phyloP scores from a whole-genome alignment of 2,113 vertebrate species.

The Menura novaehollandiae region DNA sequence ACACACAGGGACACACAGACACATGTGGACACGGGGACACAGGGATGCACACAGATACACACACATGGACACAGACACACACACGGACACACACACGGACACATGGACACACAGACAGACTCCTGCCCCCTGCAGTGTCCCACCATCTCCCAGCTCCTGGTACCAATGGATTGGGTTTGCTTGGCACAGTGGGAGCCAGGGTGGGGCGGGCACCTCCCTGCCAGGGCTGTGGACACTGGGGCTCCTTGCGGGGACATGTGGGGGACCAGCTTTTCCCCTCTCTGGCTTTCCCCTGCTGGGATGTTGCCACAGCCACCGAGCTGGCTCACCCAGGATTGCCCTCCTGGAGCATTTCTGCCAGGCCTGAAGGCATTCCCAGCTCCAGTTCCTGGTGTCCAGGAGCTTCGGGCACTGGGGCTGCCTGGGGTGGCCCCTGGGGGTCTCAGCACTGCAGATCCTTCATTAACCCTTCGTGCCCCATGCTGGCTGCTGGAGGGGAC shows the following conservation, averaged over 20 bases:
- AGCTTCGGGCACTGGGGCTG: fast-evolving
- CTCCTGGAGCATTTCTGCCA: not conserved
- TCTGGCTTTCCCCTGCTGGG: not conserved
- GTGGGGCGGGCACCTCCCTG: not conserved
- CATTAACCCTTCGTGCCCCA: not conserved
- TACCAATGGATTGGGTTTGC: not conserved
- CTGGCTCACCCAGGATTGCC: not conserved
- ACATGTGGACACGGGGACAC: not conserved
- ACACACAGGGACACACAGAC: not conserved
- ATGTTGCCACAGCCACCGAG: not conserved
- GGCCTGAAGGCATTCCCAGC: not conserved
- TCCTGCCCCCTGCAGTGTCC: not conserved
- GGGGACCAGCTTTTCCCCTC: too few species aligned
- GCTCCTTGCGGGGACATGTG: not conserved
- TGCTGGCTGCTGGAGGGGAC: not conserved
- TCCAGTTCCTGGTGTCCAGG: not conserved
- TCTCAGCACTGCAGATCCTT: not conserved
- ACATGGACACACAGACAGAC: not conserved
- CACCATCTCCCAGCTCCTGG: not conserved
- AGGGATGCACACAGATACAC: too few species aligned
- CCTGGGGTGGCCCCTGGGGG: not conserved
- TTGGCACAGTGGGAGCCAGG: fast-evolving
- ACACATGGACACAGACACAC: too few species aligned
- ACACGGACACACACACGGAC: not conserved
- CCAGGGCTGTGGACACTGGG: not conserved